A percentile compares a stretch with the other conserved stretches of the same genome.
These are phyloP conservation scores for Schizaphis graminum DNA, from an alignment of 2,888 invertebrate species.

Conservation along the genomic window DNA sequence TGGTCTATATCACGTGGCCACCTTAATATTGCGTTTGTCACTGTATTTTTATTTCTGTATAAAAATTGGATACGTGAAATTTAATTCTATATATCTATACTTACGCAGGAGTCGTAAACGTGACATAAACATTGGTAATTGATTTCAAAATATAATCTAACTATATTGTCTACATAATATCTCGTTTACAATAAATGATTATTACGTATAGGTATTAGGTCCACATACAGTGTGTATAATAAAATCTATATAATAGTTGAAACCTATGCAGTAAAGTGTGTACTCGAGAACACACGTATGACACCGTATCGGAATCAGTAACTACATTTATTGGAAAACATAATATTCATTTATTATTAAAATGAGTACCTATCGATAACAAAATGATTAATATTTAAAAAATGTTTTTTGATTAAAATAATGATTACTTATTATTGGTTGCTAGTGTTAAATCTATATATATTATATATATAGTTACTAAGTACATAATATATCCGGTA, in stretches of 20 bases:
- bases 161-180: neutral
- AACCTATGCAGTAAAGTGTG: neutral
- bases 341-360: neutral
- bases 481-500: neutral
- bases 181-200: neutral
- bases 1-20: neutral
- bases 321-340: neutral
- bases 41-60: neutral
- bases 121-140: neutral
- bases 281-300: neutral
- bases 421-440: neutral
- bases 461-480: neutral
- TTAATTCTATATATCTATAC: neutral
- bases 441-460: neutral
- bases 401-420: neutral
- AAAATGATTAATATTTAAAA: neutral
- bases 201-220: neutral
- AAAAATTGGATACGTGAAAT: neutral
- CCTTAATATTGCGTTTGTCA: neutral
- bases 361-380: neutral
- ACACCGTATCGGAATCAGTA: neutral
- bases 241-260: neutral
- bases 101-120: neutral
- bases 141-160: neutral
- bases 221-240: neutral